Conservation (phyloP, 2,888 invertebrate genomes). For the Geotrupes spiniger region DNA sequence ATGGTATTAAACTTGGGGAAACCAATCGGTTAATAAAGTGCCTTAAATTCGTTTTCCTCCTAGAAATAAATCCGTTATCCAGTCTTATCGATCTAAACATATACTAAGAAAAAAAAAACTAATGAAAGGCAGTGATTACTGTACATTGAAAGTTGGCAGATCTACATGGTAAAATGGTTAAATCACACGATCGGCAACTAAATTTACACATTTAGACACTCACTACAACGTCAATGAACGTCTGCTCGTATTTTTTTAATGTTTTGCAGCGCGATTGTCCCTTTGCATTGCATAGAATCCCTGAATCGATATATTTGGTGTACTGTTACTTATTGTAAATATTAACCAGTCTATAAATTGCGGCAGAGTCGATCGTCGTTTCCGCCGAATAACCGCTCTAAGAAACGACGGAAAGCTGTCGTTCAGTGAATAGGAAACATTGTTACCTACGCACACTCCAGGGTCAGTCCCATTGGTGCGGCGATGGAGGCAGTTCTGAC, state of each 20-base stretch:
- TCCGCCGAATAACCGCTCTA: conserved; percentile 13
- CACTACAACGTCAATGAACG: conserved; percentile 8
- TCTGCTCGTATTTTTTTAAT: conserved; percentile 7
- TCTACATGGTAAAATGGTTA: conserved; percentile 29
- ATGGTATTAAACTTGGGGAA: no score
- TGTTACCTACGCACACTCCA: conserved; percentile 47
- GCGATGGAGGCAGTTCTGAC: conserved; percentile 96
- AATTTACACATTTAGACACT: conserved; percentile 11
- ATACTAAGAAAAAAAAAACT: conserved; percentile 25
- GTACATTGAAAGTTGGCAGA: conserved; percentile 32
- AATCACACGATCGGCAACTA: conserved; percentile 12
- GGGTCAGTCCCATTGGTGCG: conserved; percentile 96
- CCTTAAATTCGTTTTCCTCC: not conserved
- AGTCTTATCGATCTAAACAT: conserved; percentile 30
- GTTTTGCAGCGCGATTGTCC: conserved; percentile 29
- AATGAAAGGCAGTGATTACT: conserved; percentile 33
- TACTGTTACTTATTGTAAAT: conserved; percentile 28
- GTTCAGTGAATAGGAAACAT: conserved; percentile 30
- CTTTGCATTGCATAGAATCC: conserved; percentile 43
- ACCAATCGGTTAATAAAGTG: no score
- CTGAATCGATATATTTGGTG: conserved; percentile 51
- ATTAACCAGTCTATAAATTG: conserved; percentile 5
- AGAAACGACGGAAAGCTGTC: conserved; percentile 26
- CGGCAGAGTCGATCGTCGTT: conserved; percentile 11
- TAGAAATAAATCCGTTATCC: conserved; percentile 14